Evolutionary conservation across 2,113 vertebrate species (phyloP).

Genomic region (Triplophysa tibetana): DNA sequence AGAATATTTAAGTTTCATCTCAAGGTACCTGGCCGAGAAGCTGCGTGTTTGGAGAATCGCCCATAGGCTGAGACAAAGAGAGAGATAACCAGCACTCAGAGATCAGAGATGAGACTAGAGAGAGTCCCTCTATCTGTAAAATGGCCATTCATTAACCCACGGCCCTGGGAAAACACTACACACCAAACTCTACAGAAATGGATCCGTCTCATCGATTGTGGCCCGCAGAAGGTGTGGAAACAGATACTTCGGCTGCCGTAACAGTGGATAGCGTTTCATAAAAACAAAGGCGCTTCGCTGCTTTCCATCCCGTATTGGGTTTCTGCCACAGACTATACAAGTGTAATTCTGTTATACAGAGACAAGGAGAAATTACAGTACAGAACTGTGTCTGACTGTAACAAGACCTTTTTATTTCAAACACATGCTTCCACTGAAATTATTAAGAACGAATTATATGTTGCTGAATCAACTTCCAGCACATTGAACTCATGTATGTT

Average conservation of each 20-base stretch:
- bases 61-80: constrained; percentile 57
- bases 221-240: constrained; percentile 60
- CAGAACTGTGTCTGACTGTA: constrained; percentile 25
- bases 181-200: constrained; percentile 66
- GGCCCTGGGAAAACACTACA: constrained; percentile 53
- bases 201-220: constrained; percentile 65
- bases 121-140: constrained; percentile 61
- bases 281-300: constrained; percentile 55
- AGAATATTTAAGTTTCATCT: neutral
- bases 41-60: constrained; percentile 44
- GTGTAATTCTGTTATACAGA: constrained; percentile 22
- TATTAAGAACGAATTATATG: neutral
- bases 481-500: neutral
- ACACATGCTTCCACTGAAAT: neutral
- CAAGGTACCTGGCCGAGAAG: neutral
- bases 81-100: constrained; percentile 38
- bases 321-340: constrained; percentile 60
- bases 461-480: neutral
- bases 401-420: constrained; percentile 17
- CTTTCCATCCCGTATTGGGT: constrained; percentile 56
- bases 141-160: constrained; percentile 65
- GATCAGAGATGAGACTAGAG: constrained; percentile 56
- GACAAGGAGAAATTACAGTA: neutral
- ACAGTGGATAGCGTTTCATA: constrained; percentile 67
- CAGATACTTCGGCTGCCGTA: constrained; percentile 61